These are phyloP conservation scores for Micromussa lordhowensis DNA, from an alignment of 92 coral and sea anemone genomes.

Conservation along the genomic window DNA sequence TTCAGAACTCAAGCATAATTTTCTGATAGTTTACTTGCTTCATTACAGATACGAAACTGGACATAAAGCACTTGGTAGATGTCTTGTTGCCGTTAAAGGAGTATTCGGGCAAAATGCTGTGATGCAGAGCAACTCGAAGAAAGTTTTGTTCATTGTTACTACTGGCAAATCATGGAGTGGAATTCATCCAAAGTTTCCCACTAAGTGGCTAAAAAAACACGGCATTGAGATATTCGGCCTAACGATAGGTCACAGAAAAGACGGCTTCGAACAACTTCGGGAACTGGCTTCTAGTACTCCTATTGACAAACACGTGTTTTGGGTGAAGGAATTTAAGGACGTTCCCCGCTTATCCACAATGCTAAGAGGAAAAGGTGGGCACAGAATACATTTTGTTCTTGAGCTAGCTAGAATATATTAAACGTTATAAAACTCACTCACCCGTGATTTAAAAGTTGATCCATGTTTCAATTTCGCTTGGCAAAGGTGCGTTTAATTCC, in stretches of 20 bases:
- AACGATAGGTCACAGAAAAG: constrained; percentile 27
- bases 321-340: constrained; percentile 16
- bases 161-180: constrained; percentile 20
- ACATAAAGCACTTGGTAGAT: constrained; percentile 28
- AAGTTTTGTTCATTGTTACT: constrained; percentile 44
- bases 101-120: constrained; percentile 4
- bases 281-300: constrained; percentile 52
- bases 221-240: constrained; percentile 55
- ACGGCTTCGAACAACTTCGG: constrained; percentile 27
- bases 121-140: constrained; percentile 41
- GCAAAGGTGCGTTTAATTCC: too few relatives aligned
- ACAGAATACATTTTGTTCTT: neutral
- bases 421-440: too few relatives aligned
- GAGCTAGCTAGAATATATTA: too few relatives aligned
- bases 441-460: too few relatives aligned
- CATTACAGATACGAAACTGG: constrained; percentile 21
- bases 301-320: constrained; percentile 34
- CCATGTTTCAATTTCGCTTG: too few relatives aligned
- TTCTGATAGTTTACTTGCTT: neutral
- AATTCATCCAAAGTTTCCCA: neutral
- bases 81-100: constrained; percentile 41
- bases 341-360: neutral
- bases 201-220: constrained; percentile 3
- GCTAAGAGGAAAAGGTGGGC: constrained; percentile 37
- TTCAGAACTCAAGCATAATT: neutral